These are phyloP conservation scores for Rallus crepitans DNA, from an alignment of 2,797 vertebrate species.

Conservation along the genomic window DNA sequence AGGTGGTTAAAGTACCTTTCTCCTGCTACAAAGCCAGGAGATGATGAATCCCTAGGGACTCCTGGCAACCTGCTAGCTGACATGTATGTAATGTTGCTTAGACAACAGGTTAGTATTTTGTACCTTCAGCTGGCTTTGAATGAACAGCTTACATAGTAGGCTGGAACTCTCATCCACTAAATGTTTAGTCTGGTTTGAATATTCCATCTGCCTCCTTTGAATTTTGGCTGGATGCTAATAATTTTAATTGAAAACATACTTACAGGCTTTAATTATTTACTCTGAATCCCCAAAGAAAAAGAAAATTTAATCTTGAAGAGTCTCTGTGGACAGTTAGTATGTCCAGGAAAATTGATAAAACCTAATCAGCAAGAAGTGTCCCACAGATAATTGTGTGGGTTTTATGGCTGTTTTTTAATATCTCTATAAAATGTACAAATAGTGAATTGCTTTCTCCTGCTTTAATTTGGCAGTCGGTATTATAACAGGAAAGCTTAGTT, in stretches of 20 bases:
- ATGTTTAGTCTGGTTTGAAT: not conserved
- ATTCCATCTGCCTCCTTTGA: not conserved
- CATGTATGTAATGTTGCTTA: not conserved
- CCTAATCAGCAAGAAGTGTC: not conserved
- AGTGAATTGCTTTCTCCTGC: not conserved
- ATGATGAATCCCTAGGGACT: too few relatives aligned
- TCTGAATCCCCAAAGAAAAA: not conserved
- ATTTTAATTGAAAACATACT: slow-evolving; percentile 24
- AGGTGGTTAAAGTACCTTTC: not conserved
- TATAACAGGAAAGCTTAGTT: not conserved
- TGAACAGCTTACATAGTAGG: not conserved
- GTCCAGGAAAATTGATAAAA: not conserved
- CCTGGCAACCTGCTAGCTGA: not conserved
- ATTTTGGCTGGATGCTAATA: not conserved
- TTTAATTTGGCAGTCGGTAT: not conserved
- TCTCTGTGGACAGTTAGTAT: not conserved
- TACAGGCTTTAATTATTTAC: slow-evolving; percentile 12
- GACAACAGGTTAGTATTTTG: not conserved
- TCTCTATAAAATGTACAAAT: not conserved
- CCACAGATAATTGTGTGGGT: not conserved
- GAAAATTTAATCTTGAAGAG: not conserved
- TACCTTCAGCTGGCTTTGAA: not conserved
- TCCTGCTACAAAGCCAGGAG: not conserved
- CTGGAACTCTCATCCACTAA: not conserved
- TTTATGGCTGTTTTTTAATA: not conserved